Base-by-base conservation (phyloP, 2,888 invertebrate species). In the Allolobophora icterica region DNA sequence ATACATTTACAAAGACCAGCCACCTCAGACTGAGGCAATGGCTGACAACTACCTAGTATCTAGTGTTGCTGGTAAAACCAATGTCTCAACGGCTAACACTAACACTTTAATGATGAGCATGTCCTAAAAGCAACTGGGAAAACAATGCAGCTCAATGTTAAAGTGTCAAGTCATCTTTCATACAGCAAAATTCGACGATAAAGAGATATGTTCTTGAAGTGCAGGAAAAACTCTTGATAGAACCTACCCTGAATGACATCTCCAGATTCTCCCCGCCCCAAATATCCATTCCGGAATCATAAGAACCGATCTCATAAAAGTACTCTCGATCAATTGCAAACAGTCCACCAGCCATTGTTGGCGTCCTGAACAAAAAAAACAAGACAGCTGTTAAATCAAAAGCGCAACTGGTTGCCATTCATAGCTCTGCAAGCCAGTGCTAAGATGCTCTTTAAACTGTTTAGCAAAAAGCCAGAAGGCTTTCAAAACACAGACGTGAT, bases 231-330 rank as follows among this genome's bases (percentile, higher is more conserved):
- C n/a, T 71, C 30, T 71, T n/a, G 71, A 71, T n/a, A 71, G 71
- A n/a, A 94, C 96, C 96, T 96, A 98, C 98, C 97, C 98, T 96
- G 96, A 98, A 98, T 94, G 98, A 98, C 97, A 98, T 98, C 96
- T 98, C 98, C 89, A 98, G 96, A 96, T 98, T 98, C 96, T 98
- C 98, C 90, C 98, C 98, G 90, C 99, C 99, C 99, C 99, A 99
- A 94, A 99, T 99, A 96, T 99, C 98, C 99, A 99, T 99, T 94
- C 99, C 99, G 96, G 98, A 97, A 95, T 99, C 99, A 95, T 99
- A 99, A 91, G 99, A 97, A 91, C 99, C 99, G 92, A 99, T 96
- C 96, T 99, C 98, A 96, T 99, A 98, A 96, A 99, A 99, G 96
- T 98, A 99, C 40, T 98, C 98, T 94, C 97, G 97, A 95, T 99